Base-by-base conservation (phyloP, 2,797 vertebrate genomes). In the Babyrousa celebensis region DNA sequence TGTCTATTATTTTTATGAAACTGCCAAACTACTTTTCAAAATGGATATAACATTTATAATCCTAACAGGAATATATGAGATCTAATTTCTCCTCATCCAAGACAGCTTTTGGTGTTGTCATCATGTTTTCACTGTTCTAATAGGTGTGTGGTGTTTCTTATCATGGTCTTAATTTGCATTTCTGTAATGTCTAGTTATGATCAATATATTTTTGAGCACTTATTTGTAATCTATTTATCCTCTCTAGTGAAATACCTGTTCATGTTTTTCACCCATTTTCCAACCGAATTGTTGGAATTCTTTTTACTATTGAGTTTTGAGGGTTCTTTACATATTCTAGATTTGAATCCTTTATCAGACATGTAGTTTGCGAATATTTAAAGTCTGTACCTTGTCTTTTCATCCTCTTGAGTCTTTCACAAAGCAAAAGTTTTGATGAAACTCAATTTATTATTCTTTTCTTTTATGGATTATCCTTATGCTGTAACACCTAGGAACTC, bases 241-340 rank as follows among this genome's bases (percentile, higher is more conserved):
- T 70, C 43, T 83, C 70, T 74, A 89, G 6, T 74, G 29, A 94
- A 91, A 62, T 79, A 15, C 74, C 52, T 79, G 11, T 67, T 89
- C 20, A 52, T 56, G 27, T 25, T 32, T 91, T 85, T 90, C 75
- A 32, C 16, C 14, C 17, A 54, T 65, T 71, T 85, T 79, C 60
- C 43, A 85, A 72, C 48, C 25, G 6, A 12, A 65, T 43, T 72
- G 1, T 25, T 62, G 65, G 1, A 65, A 23, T 20, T 54, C 72
- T 36, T 40, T 72, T 74, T 70, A 63, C 4, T 36, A 2, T 29
- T 83, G 18, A 62, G 23, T 68, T 85, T 74, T 80, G 62, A 21
- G n/a, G 52, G 15, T 52, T 80, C 40, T 56, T 91, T n/a, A 43
- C 25, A 32, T 68, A 60, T 74, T 36, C 23, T 3, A 85, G 32